These are phyloP conservation scores for Ivindomyrus marchei DNA, from an alignment of 2,113 vertebrate genomes.

Conservation along the genomic window DNA sequence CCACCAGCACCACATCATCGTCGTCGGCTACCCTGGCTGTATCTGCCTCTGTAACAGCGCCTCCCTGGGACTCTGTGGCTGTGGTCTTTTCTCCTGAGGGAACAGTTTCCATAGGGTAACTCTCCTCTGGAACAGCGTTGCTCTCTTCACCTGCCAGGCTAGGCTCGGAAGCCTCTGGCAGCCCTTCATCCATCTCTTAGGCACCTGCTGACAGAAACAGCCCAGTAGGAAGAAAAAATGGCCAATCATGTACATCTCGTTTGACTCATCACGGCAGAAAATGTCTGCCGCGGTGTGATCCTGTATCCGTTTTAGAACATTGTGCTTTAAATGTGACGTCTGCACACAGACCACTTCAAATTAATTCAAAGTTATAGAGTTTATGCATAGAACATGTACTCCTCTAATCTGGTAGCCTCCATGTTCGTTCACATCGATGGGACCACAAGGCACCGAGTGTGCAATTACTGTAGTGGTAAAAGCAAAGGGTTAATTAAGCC, in stretches of 20 bases:
- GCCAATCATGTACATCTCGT: background rate
- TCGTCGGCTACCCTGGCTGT: conserved; percentile 53
- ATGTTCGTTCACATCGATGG: background rate
- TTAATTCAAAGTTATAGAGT: background rate
- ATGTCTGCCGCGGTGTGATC: background rate
- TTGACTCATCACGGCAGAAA: background rate
- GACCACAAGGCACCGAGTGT: background rate
- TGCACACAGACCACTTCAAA: background rate
- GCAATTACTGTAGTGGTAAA: background rate
- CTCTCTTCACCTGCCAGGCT: conserved; percentile 50
- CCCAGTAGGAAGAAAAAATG: background rate
- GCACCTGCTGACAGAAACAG: conserved; percentile 56
- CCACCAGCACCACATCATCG: conserved; percentile 89
- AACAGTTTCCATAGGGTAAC: conserved; percentile 74
- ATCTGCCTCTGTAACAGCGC: conserved; percentile 51
- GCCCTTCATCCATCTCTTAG: conserved; percentile 76
- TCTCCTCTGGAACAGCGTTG: conserved; percentile 49
- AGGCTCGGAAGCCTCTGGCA: conserved; percentile 65
- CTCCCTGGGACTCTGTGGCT: conserved; percentile 38
- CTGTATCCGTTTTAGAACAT: background rate
- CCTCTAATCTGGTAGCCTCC: background rate
- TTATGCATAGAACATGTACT: background rate
- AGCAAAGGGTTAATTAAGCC: background rate
- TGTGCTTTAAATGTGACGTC: background rate
- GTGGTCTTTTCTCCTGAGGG: conserved; percentile 60